Evolutionary conservation across 2,888 invertebrate genomes (phyloP), one percentile per base, ranked within the genome.

Genomic region (Drosophila pseudotalamancana): DNA sequence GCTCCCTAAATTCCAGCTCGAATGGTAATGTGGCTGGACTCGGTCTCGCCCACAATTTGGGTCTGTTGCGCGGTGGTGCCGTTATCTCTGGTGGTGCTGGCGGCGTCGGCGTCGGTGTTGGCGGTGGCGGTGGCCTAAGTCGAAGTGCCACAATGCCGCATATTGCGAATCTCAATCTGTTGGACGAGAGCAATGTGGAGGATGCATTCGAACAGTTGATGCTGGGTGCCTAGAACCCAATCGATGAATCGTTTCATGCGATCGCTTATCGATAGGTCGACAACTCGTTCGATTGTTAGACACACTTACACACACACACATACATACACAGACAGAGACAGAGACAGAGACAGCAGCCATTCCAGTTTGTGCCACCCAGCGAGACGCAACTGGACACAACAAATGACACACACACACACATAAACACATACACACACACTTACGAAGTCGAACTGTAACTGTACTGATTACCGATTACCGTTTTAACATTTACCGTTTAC

Each of bases 171-270:
- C 92, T 95, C 51, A 94, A 94, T 90, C 90, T 94, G 90, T 92
- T 95, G 88, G 96, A 95, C 91, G 96, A 96, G 91, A 94, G 93
- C 92, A 96, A 97, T 92, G 95, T 97, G 65, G 97, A 97, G 90
- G 95, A 95, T 92, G 96, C 96, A 78, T 97, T 97, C 92, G 97
- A 97, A 91, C 95, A 95, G 92, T 93, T 97, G 85, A 96, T 97
- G 93, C 93, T 93, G 92, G 93, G 90, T 69, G 90, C 90, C 29
- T 90, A 89, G 16, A 11, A 4, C 4, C 27, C 16, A 37, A 16
- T 45, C 72, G 72, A 50, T 71, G 35, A 19, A 39, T 43, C 49
- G 43, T 37, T n/a, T n/a, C n/a, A n/a, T n/a, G n/a, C n/a, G n/a
- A n/a, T n/a, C n/a, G n/a, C n/a, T 9, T 27, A 19, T 49, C 49